Base-by-base conservation (phyloP, 2,888 invertebrate species). In the Xestobium rufovillosum region DNA sequence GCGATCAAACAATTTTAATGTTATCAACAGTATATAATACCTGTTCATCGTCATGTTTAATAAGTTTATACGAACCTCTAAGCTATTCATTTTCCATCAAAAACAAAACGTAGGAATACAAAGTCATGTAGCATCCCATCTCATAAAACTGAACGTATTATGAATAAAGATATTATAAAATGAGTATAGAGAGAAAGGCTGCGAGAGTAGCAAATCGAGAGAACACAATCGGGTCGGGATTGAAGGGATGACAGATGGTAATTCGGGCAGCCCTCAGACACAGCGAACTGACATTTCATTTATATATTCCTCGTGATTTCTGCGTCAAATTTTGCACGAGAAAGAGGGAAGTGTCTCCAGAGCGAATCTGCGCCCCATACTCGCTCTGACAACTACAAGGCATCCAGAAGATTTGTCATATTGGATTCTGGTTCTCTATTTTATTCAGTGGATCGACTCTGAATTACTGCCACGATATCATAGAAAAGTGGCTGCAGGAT, bases 221-320 rank as follows among this genome's bases (percentile, higher is more conserved):
- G 23, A 8, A n/a, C 6, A 19, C 6, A n/a, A 19, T 6, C 23
- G 23, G 23, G 23, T 8, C 6, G 23, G 23, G 23, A 19, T 8
- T 6, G 23, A 19, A 19, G 23, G 17, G 34, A 29, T 38, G 40
- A 43, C 40, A 38, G 43, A 38, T 40, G 38, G 43, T 39, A 43
- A 39, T 43, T 43, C 39, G 31, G 34, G 34, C 43, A 40, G 38
- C 43, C 37, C 38, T 40, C 41, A 16, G 29, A 39, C 38, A 35
- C 41, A 32, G 25, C 36, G 41, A 41, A 37, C 38, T 40, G 43
- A 43, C 43, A 43, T 43, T 43, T 43, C 43, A 43, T 43, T 43
- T 43, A 43, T 43, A 39, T 41, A 40, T 35, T 39, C 39, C 38
- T n/a, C n/a, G n/a, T 43, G 43, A 43, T 43, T 43, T 38, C 37